Conservation (phyloP, 1,140 invertebrate species). For the Drosophila arizonae region DNA sequence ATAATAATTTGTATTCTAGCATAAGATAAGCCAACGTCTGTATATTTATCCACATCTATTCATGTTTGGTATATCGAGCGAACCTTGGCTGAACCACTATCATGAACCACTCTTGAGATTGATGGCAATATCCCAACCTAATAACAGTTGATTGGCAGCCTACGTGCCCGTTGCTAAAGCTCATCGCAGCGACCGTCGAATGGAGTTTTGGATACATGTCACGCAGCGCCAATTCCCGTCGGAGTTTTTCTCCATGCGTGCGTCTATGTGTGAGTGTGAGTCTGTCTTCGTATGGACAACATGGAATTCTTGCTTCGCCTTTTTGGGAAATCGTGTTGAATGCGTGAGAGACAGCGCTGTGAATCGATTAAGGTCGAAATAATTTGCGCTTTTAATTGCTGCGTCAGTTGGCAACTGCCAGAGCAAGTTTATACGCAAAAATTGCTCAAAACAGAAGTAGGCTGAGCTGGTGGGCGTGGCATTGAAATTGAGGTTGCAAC, state of each 20-base stretch:
- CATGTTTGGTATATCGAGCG: not conserved
- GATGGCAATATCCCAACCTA: slow-evolving; percentile 2
- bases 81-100: not conserved
- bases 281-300: slow-evolving; percentile 1
- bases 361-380: slow-evolving; percentile 72
- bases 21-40: too few species aligned
- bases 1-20: too few species aligned
- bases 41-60: not conserved
- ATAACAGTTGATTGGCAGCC: slow-evolving; percentile 24
- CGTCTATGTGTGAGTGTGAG: not conserved
- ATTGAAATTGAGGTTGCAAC: not conserved
- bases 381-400: slow-evolving; percentile 72
- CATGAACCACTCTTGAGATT: not conserved
- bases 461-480: not conserved
- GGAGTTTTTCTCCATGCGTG: slow-evolving; percentile 32
- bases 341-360: slow-evolving; percentile 45
- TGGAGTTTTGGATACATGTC: slow-evolving; percentile 38
- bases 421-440: slow-evolving; percentile 13
- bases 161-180: slow-evolving; percentile 13
- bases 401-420: slow-evolving; percentile 38
- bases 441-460: not conserved
- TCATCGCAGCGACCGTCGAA: slow-evolving; percentile 27
- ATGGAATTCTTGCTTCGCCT: slow-evolving; percentile 59
- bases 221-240: slow-evolving; percentile 51
- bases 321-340: slow-evolving; percentile 48